These are phyloP conservation scores for Helicoverpa assulta DNA, from an alignment of 2,888 invertebrate genomes.

Conservation along the genomic window DNA sequence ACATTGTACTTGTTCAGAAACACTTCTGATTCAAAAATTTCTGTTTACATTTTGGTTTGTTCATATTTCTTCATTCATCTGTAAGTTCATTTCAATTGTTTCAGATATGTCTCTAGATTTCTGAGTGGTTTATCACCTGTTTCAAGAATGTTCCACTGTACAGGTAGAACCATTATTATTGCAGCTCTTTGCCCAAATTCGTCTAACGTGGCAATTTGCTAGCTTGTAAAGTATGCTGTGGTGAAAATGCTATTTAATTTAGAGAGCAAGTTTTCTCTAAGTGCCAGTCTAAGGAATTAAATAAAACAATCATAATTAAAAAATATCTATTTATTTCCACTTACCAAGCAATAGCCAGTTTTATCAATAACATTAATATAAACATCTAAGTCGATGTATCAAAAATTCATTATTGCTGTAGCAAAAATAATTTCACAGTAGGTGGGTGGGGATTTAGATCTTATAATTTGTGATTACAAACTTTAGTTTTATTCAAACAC, in stretches of 20 bases:
- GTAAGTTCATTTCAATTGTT: slow-evolving; percentile 60
- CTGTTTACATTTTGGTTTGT: no score
- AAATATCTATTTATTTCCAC: slow-evolving; percentile 45
- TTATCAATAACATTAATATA: slow-evolving; percentile 17
- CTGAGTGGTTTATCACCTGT: slow-evolving; percentile 51
- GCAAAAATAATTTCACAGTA: slow-evolving; percentile 14
- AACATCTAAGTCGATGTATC: slow-evolving; percentile 21
- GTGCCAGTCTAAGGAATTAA: not conserved
- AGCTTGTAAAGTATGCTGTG: no score
- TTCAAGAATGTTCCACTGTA: no score
- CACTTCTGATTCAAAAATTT: no score
- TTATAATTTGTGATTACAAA: not conserved
- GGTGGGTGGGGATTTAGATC: slow-evolving; percentile 2
- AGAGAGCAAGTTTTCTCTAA: no score
- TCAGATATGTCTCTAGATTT: slow-evolving; percentile 82
- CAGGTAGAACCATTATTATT: no score
- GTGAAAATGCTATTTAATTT: no score
- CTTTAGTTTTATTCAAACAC: not conserved
- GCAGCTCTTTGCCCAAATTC: no score
- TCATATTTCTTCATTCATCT: not conserved
- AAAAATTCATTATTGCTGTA: slow-evolving; percentile 22
- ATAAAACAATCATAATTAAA: slow-evolving; percentile 27
- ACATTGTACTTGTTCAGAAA: no score
- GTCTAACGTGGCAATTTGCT: no score
- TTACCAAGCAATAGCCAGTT: slow-evolving; percentile 51